Base-by-base conservation (phyloP, 2,888 invertebrate genomes). In the Pristionchus japonicus region DNA sequence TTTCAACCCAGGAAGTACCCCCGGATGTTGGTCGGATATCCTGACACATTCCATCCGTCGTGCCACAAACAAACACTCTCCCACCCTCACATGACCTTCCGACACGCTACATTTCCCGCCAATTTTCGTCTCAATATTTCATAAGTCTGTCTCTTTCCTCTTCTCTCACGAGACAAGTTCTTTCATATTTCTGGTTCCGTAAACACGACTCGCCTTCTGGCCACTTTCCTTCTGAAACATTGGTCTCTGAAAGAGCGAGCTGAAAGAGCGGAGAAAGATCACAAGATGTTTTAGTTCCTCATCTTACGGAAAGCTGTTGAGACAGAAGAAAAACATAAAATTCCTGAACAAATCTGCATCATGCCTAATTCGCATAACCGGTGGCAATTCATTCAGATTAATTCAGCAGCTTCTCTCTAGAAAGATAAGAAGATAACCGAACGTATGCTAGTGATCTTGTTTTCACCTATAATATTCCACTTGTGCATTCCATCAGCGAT, bases 41-140 rank as follows among this genome's bases (percentile, higher is more conserved):
- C 64, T 67, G 31, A 9, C n/a, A n/a, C n/a, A n/a, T n/a, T n/a
- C n/a, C n/a, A n/a, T n/a, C n/a, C 31, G 31, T 31, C 64, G 57
- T 67, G 64, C 3, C 34, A 67, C 31, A 67, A 67, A 67, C 64
- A 67, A 64, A 1, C 64, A 13, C 57, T 20, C 6, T 57, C 64
- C 64, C 64, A 67, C 70, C 70, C 70, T 70, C 70, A 70, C 70
- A 37, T 37, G 70, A 37, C 37, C 70, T 57, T n/a, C 57, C 57
- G 23, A 31, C 31, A 15, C 70, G 7, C 37, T 23, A 17, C 20
- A 34, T 13, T 34, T 70, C 31, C 70, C 70, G 70, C 70, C 37
- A 70, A 34, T 70, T 70, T 70, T 70, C 70, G 15, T 13, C 31
- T 70, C 70, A 34, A 70, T 70, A 37, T 70, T 70, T 70, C 70